Conservation (phyloP, 2,888 invertebrate genomes). For the Encarsia formosa region DNA sequence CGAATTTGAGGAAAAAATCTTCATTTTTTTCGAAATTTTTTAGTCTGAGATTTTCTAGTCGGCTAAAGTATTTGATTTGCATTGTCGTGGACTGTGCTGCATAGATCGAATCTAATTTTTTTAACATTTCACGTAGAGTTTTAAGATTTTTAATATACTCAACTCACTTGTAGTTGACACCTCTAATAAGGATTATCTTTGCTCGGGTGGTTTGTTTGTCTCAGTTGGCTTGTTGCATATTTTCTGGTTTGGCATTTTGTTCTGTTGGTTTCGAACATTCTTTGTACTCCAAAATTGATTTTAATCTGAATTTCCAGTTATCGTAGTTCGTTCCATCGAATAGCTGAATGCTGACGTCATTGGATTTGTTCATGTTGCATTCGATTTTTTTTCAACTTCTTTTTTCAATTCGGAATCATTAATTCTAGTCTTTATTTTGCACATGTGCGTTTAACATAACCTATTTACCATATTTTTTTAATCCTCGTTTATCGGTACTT, state of each 20-base stretch:
- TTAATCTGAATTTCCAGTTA: constrained; percentile 19
- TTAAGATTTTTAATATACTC: neutral
- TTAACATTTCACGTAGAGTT: neutral
- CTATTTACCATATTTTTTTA: too few relatives aligned
- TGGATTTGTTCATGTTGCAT: too few relatives aligned
- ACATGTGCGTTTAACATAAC: too few relatives aligned
- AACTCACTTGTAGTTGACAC: neutral
- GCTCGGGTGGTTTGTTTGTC: neutral
- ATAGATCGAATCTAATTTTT: neutral
- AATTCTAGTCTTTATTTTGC: too few relatives aligned
- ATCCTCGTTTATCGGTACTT: too few relatives aligned
- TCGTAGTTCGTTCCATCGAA: constrained; percentile 21
- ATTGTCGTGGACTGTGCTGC: too few relatives aligned
- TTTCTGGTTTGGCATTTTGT: neutral
- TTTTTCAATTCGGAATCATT: too few relatives aligned
- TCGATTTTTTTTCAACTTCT: too few relatives aligned
- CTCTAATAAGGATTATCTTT: neutral
- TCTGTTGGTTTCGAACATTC: constrained; percentile 11
- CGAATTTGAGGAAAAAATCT: too few relatives aligned
- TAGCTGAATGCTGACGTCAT: constrained; percentile 8
- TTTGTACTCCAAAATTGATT: constrained; percentile 20
- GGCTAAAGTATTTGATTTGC: too few relatives aligned
- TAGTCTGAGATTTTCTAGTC: too few relatives aligned
- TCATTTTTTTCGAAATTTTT: too few relatives aligned
- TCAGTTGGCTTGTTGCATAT: neutral